Conservation (phyloP, 2,888 invertebrate species). For the Octonoba sinensis region DNA sequence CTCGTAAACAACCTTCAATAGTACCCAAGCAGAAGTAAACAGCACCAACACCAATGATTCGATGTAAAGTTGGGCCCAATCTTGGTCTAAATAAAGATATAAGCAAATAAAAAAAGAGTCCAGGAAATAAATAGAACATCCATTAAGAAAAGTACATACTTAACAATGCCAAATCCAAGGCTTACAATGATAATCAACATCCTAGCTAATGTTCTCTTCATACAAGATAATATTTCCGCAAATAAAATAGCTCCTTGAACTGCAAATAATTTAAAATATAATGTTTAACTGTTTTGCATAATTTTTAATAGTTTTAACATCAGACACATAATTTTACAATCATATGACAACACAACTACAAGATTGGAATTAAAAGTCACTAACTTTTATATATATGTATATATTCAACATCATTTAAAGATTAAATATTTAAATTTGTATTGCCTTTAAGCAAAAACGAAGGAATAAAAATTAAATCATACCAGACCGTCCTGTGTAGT, state of each 20-base stretch:
- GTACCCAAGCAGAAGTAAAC: constrained; percentile 87
- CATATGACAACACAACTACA: no score
- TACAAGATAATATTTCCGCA: constrained; percentile 92
- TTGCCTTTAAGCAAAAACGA: no score
- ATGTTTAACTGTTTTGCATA: no score
- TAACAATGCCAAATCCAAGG: constrained; percentile 94
- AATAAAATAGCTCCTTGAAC: constrained; percentile 82
- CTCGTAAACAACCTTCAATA: constrained; percentile 87
- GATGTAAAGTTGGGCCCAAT: constrained; percentile 87
- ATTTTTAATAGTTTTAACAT: no score
- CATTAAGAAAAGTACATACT: constrained; percentile 75
- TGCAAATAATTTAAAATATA: constrained; percentile 68
- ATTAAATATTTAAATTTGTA: no score
- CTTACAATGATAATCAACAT: constrained; percentile 96
- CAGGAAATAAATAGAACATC: not conserved
- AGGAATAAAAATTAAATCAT: constrained; percentile 10
- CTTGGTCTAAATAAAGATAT: constrained; percentile 78
- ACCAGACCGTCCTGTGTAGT: constrained; percentile 76
- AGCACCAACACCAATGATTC: constrained; percentile 86
- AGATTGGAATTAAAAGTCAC: no score
- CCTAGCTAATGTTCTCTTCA: constrained; percentile 89
- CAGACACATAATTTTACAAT: no score
- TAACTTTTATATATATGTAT: no score
- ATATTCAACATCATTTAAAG: no score
- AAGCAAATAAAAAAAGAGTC: constrained; percentile 3